phyloP scores from a whole-genome alignment of 2,113 vertebrate species.

The Motacilla tschutschensis region DNA sequence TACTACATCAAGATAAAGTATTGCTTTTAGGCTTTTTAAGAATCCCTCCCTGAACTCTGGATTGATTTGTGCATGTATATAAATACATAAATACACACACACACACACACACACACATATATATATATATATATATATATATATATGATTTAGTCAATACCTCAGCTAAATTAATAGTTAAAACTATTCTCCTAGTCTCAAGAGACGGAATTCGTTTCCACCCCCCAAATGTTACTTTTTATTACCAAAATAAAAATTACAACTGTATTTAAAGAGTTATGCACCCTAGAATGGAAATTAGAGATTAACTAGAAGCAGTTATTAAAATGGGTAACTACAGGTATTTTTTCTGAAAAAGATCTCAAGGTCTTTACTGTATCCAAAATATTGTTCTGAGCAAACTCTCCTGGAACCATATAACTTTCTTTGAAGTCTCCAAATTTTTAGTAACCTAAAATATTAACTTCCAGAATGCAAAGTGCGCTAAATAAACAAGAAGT shows the following conservation, averaged over 20 bases:
- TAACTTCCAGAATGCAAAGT: background rate
- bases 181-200: background rate
- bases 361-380: background rate
- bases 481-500: background rate
- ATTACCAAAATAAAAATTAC: background rate
- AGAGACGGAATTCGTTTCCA: background rate
- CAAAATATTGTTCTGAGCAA: background rate
- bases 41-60: background rate
- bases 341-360: background rate
- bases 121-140: rapidly evolving
- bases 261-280: background rate
- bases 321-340: background rate
- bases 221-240: background rate
- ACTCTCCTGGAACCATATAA: background rate
- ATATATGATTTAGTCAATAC: background rate
- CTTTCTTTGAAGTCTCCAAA: background rate
- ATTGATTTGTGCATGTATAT: background rate
- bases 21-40: background rate
- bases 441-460: background rate
- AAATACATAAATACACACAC: background rate
- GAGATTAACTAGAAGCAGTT: background rate
- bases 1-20: background rate
- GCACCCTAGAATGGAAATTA: background rate
- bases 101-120: background rate
- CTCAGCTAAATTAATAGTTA: background rate